Evolutionary conservation across 2,888 invertebrate genomes (phyloP), one percentile per base, ranked within the genome.

Genomic region (Temnothorax rugatulus): DNA sequence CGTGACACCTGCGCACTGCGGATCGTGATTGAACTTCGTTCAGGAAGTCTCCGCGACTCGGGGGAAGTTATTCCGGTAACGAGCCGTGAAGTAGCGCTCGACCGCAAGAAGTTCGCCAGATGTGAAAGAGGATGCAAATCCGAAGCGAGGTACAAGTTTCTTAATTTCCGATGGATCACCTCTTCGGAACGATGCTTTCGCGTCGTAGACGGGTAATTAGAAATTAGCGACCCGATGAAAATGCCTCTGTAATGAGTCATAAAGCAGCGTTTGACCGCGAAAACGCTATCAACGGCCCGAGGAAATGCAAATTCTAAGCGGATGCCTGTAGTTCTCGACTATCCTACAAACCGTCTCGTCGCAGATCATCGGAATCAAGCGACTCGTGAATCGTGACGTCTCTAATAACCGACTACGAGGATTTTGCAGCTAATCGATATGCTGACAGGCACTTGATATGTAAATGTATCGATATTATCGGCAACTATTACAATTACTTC

Each of bases 41-140:
- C 52, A 76, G 77, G 68, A 47, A 69, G 79, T 59, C 71, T 29
- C 34, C 34, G 79, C 52, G 71, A 25, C 57, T 44, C 57, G 34
- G 77, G 34, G 44, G 34, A 69, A 57, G 44, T 59, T 71, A 79
- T 71, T 59, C 79, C 21, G 73, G 71, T 79, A 79, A 79, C 71
- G 79, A 79, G 71, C 79, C 79, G 79, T 71, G 59, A 79, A 79
- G 71, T 79, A 79, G 79, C 71, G 71, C 69, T 69, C 79, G 71
- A 77, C 71, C 57, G 79, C 71, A 76, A 76, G 21, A 76, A 76
- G 64, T 64, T 69, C 69, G 79, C 79, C 79, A 79, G 79, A 71
- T 71, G 79, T 59, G 59, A 71, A 59, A 59, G 59, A 59, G 47
- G 47, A 81, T 81, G 79, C 73, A 71, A 81, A 81, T 81, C 18